Evolutionary conservation across 2,113 vertebrate genomes (phyloP), one percentile per base, ranked within the genome.

Genomic region (Excalfactoria chinensis): DNA sequence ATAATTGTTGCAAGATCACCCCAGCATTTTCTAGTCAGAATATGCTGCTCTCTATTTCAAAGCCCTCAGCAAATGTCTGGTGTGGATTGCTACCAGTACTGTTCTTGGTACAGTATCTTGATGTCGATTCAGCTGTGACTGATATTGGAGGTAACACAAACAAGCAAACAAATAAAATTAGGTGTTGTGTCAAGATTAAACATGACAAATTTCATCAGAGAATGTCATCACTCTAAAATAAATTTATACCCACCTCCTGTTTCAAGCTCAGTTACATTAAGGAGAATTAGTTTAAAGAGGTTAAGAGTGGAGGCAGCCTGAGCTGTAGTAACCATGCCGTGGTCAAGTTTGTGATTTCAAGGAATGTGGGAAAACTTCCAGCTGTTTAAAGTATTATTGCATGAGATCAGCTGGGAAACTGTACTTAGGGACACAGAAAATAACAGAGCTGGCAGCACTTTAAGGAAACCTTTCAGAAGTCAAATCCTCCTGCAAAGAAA

Each of bases 1-100:
- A 28, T 91, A 92, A 87, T 91, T 79, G 35, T 12, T 62, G 40
- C n/a, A 89, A 46, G 20, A 95, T 69, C 23, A 75, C 23, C 16
- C 23, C 35, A 79, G 35, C 30, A 66, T 86, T 90, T 19, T 46
- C 43, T 84, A 40, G 66, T 53, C 32, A 66, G 37, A 84, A 11
- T 16, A 4, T 63, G 11, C 55, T 8, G 74, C 55, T 71, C 0
- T 0, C 62, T 78, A 16, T 84, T 48, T 32, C 49, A 62, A 35
- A 68, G 18, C n/a, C n/a, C 40, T 69, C 18, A 37, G n/a, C 49
- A 84, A 90, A 56, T 9, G 72, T 58, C 63, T 79, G 21, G 2
- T 37, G 11, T 80, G 26, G 8, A 75, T 86, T 84, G 11, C 22
- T 81, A 37, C 34, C 30, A 70, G 3, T 19, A 13, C 21, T 88